Conservation (phyloP, 2,888 invertebrate genomes). For the Patella depressa region DNA sequence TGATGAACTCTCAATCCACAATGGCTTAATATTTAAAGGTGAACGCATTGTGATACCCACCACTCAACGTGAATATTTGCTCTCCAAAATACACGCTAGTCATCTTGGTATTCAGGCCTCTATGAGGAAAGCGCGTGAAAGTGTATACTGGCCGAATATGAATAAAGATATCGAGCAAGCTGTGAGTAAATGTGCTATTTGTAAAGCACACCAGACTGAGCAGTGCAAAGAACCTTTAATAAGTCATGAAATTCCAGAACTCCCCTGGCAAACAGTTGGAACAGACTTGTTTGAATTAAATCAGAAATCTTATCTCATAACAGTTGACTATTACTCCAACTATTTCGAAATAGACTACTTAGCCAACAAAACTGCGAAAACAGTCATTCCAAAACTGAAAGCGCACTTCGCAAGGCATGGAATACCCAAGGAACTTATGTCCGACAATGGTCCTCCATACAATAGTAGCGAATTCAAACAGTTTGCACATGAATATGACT, state of each 20-base stretch:
- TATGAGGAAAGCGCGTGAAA: constrained; percentile 10
- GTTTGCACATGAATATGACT: constrained; percentile 8
- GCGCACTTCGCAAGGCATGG: constrained; percentile 22
- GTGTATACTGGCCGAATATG: constrained; percentile 20
- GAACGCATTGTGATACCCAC: constrained; percentile 9
- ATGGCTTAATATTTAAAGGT: constrained; percentile 20
- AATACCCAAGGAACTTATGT: constrained; percentile 12
- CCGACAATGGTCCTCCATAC: constrained; percentile 22
- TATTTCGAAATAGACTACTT: constrained; percentile 22
- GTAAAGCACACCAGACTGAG: constrained; percentile 7
- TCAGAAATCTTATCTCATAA: constrained; percentile 11
- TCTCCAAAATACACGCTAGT: not conserved
- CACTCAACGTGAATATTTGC: not conserved
- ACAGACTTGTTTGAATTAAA: constrained; percentile 1
- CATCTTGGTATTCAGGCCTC: constrained; percentile 20
- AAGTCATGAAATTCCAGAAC: not conserved
- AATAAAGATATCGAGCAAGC: constrained; percentile 14
- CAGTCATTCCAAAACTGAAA: constrained; percentile 17
- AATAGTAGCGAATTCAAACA: not conserved
- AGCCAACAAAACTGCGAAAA: not conserved
- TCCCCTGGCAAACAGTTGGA: constrained; percentile 20
- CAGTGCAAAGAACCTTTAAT: constrained; percentile 23
- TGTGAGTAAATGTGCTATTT: constrained; percentile 9
- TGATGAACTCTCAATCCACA: constrained; percentile 13
- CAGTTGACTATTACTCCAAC: constrained; percentile 24